phyloP scores from a whole-genome alignment of 2,888 invertebrate species.

The Aspidapion aeneum region DNA sequence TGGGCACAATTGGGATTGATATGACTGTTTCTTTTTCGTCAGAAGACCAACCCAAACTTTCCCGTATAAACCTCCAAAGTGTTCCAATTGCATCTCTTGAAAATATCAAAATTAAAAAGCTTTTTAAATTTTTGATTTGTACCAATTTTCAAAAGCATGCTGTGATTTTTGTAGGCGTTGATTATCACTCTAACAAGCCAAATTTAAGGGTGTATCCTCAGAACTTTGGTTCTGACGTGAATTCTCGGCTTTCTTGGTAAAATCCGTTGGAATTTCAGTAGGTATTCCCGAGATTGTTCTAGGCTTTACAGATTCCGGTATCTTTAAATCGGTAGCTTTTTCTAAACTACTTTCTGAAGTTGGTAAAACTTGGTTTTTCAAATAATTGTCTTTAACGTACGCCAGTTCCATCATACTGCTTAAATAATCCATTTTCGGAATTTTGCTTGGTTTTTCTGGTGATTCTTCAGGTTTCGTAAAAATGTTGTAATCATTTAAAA shows the following conservation, averaged over 20 bases:
- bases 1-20: constrained; percentile 52
- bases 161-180: no score
- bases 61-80: constrained; percentile 76
- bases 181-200: constrained; percentile 19
- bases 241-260: not conserved
- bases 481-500: not conserved
- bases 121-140: constrained; percentile 82
- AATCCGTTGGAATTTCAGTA: not conserved
- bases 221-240: constrained; percentile 4
- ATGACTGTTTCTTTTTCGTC: constrained; percentile 63
- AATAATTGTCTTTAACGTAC: constrained; percentile 39
- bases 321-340: constrained; percentile 21
- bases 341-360: constrained; percentile 19
- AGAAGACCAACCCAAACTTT: constrained; percentile 68
- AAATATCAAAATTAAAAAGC: constrained; percentile 75
- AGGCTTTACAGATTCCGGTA: constrained; percentile 17
- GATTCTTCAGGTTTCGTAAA: not conserved
- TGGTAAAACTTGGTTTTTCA: not conserved
- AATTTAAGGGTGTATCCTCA: constrained; percentile 31
- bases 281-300: not conserved
- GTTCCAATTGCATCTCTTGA: constrained; percentile 73
- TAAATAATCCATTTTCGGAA: constrained; percentile 55
- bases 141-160: constrained; percentile 67
- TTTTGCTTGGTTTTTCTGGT: constrained; percentile 56
- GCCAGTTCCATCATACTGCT: constrained; percentile 52